Percentiles rank a stretch among this genome's conserved stretches.
Evolutionary conservation across 2,113 vertebrate genomes (phyloP).

Genomic region (Trichechus manatus): DNA sequence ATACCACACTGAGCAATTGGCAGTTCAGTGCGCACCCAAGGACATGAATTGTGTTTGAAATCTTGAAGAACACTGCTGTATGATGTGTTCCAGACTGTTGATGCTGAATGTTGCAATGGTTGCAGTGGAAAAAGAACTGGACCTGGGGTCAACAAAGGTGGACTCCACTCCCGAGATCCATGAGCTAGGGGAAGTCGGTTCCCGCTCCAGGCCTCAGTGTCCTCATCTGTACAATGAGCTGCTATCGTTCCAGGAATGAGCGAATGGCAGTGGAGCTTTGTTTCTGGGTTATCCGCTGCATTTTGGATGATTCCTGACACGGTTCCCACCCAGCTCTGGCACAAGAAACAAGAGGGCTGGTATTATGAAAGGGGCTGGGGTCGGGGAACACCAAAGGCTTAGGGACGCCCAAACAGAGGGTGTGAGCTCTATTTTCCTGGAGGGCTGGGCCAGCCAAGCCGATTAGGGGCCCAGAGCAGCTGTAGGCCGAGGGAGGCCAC

Average conservation of each 20-base stretch:
- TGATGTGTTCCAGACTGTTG: background rate
- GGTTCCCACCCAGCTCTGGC: slow-evolving; percentile 73
- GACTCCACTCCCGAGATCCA: background rate
- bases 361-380: slow-evolving; percentile 74
- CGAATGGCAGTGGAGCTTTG: background rate
- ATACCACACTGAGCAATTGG: background rate
- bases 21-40: background rate
- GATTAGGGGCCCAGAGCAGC: slow-evolving; percentile 82
- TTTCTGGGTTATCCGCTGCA: background rate
- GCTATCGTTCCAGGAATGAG: background rate
- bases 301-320: slow-evolving; percentile 59
- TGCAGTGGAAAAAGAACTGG: background rate
- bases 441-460: slow-evolving; percentile 81
- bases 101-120: background rate
- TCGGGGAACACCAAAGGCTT: slow-evolving; percentile 72
- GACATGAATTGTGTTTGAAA: background rate
- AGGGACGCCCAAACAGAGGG: slow-evolving; percentile 67
- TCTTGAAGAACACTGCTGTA: background rate
- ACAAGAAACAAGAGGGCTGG: slow-evolving; percentile 62
- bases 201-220: slow-evolving; percentile 59
- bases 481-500: slow-evolving; percentile 77
- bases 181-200: background rate
- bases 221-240: slow-evolving; percentile 50
- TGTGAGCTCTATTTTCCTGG: slow-evolving; percentile 74
- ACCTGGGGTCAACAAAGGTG: background rate